Conservation (phyloP, 2,888 invertebrate genomes). For the Campoplex capitator region DNA sequence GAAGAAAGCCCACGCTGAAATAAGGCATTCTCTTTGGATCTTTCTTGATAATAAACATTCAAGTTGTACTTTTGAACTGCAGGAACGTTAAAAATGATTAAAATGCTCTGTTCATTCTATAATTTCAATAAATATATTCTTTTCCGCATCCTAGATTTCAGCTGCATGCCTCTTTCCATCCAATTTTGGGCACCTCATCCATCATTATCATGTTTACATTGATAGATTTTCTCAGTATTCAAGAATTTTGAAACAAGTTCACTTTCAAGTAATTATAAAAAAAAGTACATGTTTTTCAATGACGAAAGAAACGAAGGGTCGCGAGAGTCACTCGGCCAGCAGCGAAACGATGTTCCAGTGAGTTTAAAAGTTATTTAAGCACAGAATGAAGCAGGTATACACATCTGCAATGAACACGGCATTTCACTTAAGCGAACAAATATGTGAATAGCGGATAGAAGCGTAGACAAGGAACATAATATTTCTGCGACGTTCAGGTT, state of each 20-base stretch:
- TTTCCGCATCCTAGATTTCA: neutral
- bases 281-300: neutral
- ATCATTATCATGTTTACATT: neutral
- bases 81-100: too few relatives aligned
- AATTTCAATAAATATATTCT: too few relatives aligned
- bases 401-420: conserved; percentile 73
- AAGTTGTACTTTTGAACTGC: too few relatives aligned
- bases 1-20: neutral
- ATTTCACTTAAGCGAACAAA: conserved; percentile 79
- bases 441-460: conserved; percentile 75
- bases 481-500: conserved; percentile 30
- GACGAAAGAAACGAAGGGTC: conserved; percentile 22
- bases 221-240: neutral
- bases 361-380: conserved; percentile 5
- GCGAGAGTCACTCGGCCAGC: conserved; percentile 44
- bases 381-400: conserved; percentile 7
- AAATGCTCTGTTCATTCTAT: too few relatives aligned
- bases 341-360: conserved; percentile 20
- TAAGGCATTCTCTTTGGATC: neutral
- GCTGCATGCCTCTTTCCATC: neutral
- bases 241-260: neutral
- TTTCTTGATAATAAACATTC: neutral
- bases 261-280: neutral
- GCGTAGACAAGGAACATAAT: conserved; percentile 50
- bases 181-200: neutral